These are phyloP conservation scores for Sebastes oblongus DNA, from an alignment of 2,797 vertebrate species.

Conservation along the genomic window DNA sequence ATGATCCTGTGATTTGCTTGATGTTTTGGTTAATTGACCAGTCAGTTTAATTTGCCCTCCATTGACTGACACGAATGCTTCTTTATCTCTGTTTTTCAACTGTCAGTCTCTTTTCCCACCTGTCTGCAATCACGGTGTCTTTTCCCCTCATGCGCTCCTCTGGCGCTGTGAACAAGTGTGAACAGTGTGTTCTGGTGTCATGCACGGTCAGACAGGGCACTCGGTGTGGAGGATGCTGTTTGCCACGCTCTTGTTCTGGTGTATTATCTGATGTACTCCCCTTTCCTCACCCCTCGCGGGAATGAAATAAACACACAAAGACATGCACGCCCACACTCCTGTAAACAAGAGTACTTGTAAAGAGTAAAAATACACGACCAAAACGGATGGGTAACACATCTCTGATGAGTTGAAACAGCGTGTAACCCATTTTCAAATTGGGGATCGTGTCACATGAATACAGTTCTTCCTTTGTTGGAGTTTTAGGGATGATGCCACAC, in stretches of 20 bases:
- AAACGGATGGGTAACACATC: conserved; percentile 26
- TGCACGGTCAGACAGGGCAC: conserved; percentile 26
- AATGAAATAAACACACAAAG: conserved; percentile 27
- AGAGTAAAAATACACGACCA: conserved; percentile 16
- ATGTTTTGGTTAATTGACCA: not conserved
- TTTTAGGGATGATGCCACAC: conserved; percentile 4
- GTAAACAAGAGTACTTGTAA: conserved; percentile 36
- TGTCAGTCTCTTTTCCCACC: not conserved
- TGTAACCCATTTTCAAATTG: conserved; percentile 18
- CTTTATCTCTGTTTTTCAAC: not conserved
- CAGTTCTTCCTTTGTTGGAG: not conserved
- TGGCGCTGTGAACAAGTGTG: not conserved
- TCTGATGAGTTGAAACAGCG: conserved; percentile 26
- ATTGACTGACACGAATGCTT: not conserved
- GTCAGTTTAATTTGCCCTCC: not conserved
- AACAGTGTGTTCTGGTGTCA: conserved; percentile 20
- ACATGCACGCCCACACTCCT: conserved; percentile 13
- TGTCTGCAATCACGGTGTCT: not conserved
- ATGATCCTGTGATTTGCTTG: not conserved
- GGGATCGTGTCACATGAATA: conserved; percentile 3
- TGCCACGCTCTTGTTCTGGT: conserved; percentile 42
- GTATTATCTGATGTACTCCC: conserved; percentile 46
- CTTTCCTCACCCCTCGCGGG: conserved; percentile 12
- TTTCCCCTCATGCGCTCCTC: not conserved
- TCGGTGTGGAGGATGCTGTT: conserved; percentile 26